Evolutionary conservation across 64 coral and sea anemone genomes (phyloP).

Genomic region (Stichodactyla mertensii): DNA sequence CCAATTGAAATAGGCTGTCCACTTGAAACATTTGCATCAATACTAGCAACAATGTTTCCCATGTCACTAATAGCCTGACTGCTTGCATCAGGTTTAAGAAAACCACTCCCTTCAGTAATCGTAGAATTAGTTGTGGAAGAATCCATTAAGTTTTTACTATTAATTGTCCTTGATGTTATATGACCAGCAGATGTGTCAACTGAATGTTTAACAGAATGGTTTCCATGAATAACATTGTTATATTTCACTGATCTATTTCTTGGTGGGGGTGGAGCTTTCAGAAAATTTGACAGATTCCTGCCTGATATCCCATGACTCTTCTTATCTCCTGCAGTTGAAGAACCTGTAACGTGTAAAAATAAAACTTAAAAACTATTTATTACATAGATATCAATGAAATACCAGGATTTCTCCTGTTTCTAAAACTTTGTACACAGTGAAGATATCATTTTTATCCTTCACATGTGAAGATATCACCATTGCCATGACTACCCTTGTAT

Average conservation of each 20-base stretch:
- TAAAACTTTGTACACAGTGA: no score
- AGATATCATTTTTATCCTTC: no score
- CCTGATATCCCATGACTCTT: background rate
- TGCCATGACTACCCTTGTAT: no score
- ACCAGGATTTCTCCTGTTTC: no score
- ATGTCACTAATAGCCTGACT: slow-evolving; percentile 91
- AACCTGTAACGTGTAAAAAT: background rate
- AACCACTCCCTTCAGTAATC: background rate
- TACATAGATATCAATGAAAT: no score
- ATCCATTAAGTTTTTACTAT: slow-evolving; percentile 52
- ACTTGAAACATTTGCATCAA: slow-evolving; percentile 77
- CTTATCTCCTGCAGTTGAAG: background rate
- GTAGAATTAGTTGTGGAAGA: slow-evolving; percentile 20
- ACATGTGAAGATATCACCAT: no score
- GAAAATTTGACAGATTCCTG: slow-evolving; percentile 69
- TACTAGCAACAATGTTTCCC: slow-evolving; percentile 90
- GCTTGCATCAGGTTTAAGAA: slow-evolving; percentile 69
- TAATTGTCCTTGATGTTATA: slow-evolving; percentile 5
- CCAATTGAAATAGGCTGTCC: slow-evolving; percentile 47
- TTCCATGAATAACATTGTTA: slow-evolving; percentile 15
- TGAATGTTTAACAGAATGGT: slow-evolving; percentile 12
- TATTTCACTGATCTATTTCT: slow-evolving; percentile 74
- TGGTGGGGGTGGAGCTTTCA: slow-evolving; percentile 84
- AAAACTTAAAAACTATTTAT: background rate
- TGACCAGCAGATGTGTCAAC: slow-evolving; percentile 33